Percentiles rank a stretch among this genome's conserved stretches.
These are phyloP conservation scores for Drosophila picticornis DNA, from an alignment of 2,888 invertebrate genomes.

Conservation along the genomic window DNA sequence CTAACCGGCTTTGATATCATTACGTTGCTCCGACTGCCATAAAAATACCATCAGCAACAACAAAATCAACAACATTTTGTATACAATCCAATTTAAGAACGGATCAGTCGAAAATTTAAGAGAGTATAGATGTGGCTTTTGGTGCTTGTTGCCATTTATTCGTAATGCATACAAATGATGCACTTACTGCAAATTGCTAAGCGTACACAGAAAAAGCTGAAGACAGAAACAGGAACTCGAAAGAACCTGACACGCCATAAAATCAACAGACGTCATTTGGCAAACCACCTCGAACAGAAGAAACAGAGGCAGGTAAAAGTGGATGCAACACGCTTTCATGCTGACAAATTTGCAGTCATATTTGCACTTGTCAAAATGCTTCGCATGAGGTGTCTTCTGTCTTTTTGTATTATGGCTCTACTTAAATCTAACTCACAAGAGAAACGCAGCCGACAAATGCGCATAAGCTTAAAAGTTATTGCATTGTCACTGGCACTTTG, in stretches of 20 bases:
- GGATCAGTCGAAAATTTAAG: constrained; percentile 26
- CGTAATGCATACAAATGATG: constrained; percentile 77
- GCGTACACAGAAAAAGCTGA: constrained; percentile 27
- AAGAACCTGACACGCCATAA: constrained; percentile 59
- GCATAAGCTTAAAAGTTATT: constrained; percentile 59
- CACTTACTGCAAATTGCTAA: constrained; percentile 72
- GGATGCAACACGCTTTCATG: constrained; percentile 7
- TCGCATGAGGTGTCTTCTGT: constrained; percentile 1
- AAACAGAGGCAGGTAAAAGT: neutral
- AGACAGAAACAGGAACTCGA: constrained; percentile 9
- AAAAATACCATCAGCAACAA: constrained; percentile 17
- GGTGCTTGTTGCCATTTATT: constrained; percentile 37
- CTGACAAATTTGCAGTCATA: constrained; percentile 57
- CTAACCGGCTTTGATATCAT: constrained; percentile 47
- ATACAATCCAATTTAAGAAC: constrained; percentile 43
- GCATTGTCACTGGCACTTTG: constrained; percentile 58
- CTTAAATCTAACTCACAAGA: constrained; percentile 59
- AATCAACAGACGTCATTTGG: constrained; percentile 73
- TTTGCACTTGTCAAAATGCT: constrained; percentile 54
- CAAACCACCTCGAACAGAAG: constrained; percentile 22
- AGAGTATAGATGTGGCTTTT: constrained; percentile 21
- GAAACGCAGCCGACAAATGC: constrained; percentile 62
- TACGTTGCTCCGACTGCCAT: constrained; percentile 16
- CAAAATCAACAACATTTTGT: constrained; percentile 5
- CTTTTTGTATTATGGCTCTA: constrained; percentile 20